Evolutionary conservation across 1,140 invertebrate genomes (phyloP).

Genomic region (Meloidogyne chitwoodi): DNA sequence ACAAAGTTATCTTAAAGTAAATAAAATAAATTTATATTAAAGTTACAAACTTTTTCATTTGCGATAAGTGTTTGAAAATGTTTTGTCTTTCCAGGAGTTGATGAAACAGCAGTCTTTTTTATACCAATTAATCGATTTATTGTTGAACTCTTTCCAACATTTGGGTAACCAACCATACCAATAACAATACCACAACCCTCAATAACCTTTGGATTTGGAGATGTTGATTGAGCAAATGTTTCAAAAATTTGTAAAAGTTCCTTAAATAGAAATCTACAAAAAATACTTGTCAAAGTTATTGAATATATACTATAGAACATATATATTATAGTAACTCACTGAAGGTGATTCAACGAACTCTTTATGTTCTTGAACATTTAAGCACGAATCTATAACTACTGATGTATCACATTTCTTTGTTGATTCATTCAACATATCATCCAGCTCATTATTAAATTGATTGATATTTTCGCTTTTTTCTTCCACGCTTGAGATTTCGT

Average conservation of each 20-base stretch:
- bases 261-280: not conserved
- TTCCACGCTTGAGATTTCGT: not conserved
- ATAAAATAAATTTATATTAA: not conserved
- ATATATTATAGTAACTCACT: not conserved
- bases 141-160: constrained; percentile 98
- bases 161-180: constrained; percentile 91
- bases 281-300: not conserved
- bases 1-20: constrained; percentile 70
- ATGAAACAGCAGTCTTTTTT: constrained; percentile 91
- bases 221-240: not conserved
- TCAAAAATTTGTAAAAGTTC: not conserved
- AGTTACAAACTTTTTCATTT: constrained; percentile 28
- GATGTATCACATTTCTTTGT: not conserved
- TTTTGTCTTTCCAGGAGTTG: constrained; percentile 93
- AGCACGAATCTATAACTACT: not conserved
- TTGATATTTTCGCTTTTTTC: not conserved
- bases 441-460: not conserved
- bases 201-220: not conserved
- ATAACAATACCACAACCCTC: constrained; percentile 66
- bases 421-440: not conserved
- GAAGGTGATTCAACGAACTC: not conserved
- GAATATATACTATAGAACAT: too few species aligned
- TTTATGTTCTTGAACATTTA: not conserved
- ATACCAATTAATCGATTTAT: constrained; percentile 83
- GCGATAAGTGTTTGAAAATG: constrained; percentile 69